Percentiles rank a stretch among this genome's conserved stretches.
These are phyloP conservation scores for Cepaea nemoralis DNA, from an alignment of 1,140 invertebrate species.

Conservation along the genomic window DNA sequence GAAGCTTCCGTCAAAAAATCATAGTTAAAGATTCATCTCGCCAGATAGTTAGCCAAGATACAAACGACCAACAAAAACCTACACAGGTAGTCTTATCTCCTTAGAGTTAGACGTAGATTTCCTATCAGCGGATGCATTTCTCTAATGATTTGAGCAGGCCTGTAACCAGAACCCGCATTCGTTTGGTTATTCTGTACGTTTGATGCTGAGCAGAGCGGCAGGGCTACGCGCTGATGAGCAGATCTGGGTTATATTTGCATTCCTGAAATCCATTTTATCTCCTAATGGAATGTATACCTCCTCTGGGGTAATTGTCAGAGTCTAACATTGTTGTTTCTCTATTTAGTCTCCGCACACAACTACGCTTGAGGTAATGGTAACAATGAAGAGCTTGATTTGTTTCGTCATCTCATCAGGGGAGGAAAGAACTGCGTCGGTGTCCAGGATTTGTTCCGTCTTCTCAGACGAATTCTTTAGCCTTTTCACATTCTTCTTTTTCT, in stretches of 20 bases:
- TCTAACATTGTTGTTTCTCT: neutral
- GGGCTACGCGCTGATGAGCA: neutral
- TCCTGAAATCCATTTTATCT: neutral
- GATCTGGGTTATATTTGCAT: conserved; percentile 24
- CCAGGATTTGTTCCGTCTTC: too few species aligned
- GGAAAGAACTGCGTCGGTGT: too few species aligned
- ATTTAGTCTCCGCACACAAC: neutral
- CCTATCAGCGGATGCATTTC: too few species aligned
- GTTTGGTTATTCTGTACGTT: neutral
- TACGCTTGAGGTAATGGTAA: neutral
- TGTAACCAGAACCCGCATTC: neutral
- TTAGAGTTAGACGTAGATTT: too few species aligned
- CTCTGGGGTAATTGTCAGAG: neutral
- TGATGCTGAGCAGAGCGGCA: neutral
- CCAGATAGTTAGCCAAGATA: too few species aligned
- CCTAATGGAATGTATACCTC: neutral
- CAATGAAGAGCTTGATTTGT: neutral
- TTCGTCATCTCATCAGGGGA: neutral
- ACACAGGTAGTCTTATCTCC: too few species aligned
- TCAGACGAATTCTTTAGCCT: too few species aligned
- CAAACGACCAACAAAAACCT: too few species aligned
- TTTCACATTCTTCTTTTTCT: too few species aligned
- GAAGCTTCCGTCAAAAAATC: too few species aligned
- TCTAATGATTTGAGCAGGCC: neutral
- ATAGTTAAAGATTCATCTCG: too few species aligned